Evolutionary conservation across 2,888 invertebrate species (phyloP).

Genomic region (Hybos culiciformis): DNA sequence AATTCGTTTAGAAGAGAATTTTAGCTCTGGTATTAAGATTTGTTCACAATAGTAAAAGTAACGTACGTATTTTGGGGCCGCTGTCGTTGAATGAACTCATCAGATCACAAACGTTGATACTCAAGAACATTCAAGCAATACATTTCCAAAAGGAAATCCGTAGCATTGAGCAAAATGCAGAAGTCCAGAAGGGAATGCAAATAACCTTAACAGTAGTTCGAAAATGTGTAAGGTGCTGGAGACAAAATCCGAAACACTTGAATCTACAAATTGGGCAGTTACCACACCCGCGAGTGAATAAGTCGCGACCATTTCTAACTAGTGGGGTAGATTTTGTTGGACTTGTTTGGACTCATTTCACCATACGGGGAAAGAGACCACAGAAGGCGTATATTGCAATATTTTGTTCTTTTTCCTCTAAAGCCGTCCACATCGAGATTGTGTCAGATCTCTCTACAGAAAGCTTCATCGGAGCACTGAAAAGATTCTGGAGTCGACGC

Average conservation of each 20-base stretch:
- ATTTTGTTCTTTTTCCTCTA: conserved; percentile 7
- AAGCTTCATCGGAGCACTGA: not conserved
- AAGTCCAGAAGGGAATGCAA: too few species aligned
- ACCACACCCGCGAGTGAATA: too few species aligned
- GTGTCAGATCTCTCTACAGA: not conserved
- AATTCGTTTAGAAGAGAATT: too few species aligned
- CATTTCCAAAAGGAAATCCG: too few species aligned
- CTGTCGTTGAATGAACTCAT: too few species aligned
- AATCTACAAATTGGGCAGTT: not conserved
- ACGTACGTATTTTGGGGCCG: too few species aligned
- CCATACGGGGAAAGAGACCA: conserved; percentile 9
- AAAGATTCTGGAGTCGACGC: not conserved
- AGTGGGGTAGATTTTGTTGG: conserved; percentile 12
- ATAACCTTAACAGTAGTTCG: too few species aligned
- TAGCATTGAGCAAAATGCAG: too few species aligned
- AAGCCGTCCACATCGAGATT: not conserved
- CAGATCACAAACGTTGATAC: too few species aligned
- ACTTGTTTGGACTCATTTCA: conserved; percentile 8
- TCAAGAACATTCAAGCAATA: too few species aligned
- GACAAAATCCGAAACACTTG: not conserved
- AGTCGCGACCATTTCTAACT: not conserved
- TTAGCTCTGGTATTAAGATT: too few species aligned
- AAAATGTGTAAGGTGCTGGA: not conserved
- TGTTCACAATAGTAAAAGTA: too few species aligned
- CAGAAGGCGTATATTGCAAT: conserved; percentile 15